Base-by-base conservation (phyloP, 2,797 vertebrate genomes). In the Enteromius treurensis region DNA sequence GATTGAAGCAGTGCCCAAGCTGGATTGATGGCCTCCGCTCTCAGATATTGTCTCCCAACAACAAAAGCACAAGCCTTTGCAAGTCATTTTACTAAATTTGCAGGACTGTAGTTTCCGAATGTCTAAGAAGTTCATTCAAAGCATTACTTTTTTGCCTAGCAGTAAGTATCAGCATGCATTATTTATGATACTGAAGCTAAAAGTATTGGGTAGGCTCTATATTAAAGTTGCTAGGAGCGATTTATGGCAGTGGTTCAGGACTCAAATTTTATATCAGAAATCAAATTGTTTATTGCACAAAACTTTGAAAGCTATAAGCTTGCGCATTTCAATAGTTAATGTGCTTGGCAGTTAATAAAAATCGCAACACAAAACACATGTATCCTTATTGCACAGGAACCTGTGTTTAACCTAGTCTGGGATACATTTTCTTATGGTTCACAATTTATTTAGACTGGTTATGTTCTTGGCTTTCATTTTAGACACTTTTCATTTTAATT, bases 21-120 rank as follows among this genome's bases (percentile, higher is more conserved):
- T 70, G 67, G 76, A 34, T 19, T 86, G 75, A 86, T 62, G 13
- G 74, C 74, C 40, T 82, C 32, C 32, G 32, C 45, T 47, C 26
- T 23, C 29, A 37, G 49, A 55, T 77, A 65, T n/a, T 26, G 21
- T 9, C 23, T 9, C 17, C 29, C 2, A 6, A 45, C 29, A 75
- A 42, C 13, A 45, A 81, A 34, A 53, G 9, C 8, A 75, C n/a
- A 26, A 51, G 17, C 2, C 34, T 74, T 32, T 49, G 47, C 15
- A 51, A n/a, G 55, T 23, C n/a, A 11, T 23, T 23, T n/a, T 55
- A 3, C 1, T 8, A 55, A 62, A 70, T 26, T 19, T 64, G 34
- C n/a, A 42, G 47, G 1, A 53, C 26, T 26, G 53, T 40, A n/a
- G 65, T 19, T 53, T 15, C 10, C 4, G 13, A n/a, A 69, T 37